Evolutionary conservation across 2,113 vertebrate species (phyloP), one percentile per base, ranked within the genome.

Genomic region (Centrocercus urophasianus): DNA sequence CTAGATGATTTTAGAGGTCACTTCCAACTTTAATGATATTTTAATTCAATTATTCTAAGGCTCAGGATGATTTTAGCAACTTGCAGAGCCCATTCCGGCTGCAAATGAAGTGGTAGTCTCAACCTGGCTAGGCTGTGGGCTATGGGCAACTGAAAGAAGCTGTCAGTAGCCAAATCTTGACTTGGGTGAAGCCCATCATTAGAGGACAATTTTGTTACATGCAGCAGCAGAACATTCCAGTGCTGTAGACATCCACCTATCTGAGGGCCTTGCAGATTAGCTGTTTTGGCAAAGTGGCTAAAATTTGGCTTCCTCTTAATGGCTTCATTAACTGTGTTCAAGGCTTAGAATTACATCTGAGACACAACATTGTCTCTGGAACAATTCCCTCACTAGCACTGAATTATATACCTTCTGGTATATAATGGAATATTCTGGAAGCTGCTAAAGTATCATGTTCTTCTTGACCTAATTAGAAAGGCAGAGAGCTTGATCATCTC

Each of bases 121-220:
- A 48, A 47, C 25, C 3, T 8, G 18, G 20, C 3, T 20, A 20
- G 22, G n/a, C 48, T 48, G 48, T 48, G 48, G 21, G 48, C 61
- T 36, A 20, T 1, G 59, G 40, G 36, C 73, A 77, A 21, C 36
- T 48, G 24, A n/a, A 66, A 42, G 40, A 71, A 83, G 11, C 9
- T 16, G 20, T 7, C 14, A 77, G 40, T 52, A 43, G 32, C 56
- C 80, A 74, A 7, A 45, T 27, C 10, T 3, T 63, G 36, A 8
- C 20, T 63, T 54, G 60, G 65, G 17, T 59, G 42, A 66, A 81
- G 10, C 30, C 47, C 32, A 10, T 60, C 1, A 0, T 32, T 19
- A 54, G 34, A 6, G 42, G 7, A 21, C 21, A 71, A 7, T 9
- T 25, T 40, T 48, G 32, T 78, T 57, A 47, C 1, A 0, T 4